A percentile compares a stretch with the other conserved stretches of the same genome.
phyloP scores from a whole-genome alignment of 2,888 invertebrate species.

The Blera fallax region DNA sequence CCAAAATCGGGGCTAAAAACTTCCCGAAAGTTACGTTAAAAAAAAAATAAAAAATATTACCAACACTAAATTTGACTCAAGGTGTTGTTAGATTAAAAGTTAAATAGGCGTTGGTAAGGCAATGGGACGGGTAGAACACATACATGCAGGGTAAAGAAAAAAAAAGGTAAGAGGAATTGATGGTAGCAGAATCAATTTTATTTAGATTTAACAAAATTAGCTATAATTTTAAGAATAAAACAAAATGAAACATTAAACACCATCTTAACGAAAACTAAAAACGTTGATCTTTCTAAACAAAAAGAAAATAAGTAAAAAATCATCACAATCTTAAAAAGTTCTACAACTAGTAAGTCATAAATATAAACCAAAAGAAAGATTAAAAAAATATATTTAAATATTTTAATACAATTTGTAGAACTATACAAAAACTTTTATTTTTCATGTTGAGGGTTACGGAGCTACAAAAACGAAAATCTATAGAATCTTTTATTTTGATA shows the following conservation, averaged over 20 bases:
- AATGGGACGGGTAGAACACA: neutral
- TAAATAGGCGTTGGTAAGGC: neutral
- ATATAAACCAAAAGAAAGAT: too few relatives aligned
- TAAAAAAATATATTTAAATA: neutral
- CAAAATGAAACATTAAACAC: neutral
- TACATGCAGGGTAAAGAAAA: constrained; percentile 8
- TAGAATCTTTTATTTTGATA: neutral
- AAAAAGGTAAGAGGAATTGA: neutral
- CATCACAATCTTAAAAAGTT: too few relatives aligned
- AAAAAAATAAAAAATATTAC: neutral
- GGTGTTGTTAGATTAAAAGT: constrained; percentile 33
- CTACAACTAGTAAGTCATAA: too few relatives aligned
- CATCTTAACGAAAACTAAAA: neutral
- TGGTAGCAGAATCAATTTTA: neutral
- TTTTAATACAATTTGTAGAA: too few relatives aligned
- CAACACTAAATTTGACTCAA: constrained; percentile 38
- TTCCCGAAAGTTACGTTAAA: neutral
- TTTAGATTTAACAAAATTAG: neutral
- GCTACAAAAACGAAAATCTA: neutral
- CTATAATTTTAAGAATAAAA: neutral
- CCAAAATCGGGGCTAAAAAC: constrained; percentile 7
- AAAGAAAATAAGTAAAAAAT: neutral
- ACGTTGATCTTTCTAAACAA: neutral
- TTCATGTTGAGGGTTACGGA: neutral
- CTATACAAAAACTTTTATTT: too few relatives aligned